Evolutionary conservation across 2,888 invertebrate genomes (phyloP), one percentile per base, ranked within the genome.

Genomic region (Dryococelus australis): DNA sequence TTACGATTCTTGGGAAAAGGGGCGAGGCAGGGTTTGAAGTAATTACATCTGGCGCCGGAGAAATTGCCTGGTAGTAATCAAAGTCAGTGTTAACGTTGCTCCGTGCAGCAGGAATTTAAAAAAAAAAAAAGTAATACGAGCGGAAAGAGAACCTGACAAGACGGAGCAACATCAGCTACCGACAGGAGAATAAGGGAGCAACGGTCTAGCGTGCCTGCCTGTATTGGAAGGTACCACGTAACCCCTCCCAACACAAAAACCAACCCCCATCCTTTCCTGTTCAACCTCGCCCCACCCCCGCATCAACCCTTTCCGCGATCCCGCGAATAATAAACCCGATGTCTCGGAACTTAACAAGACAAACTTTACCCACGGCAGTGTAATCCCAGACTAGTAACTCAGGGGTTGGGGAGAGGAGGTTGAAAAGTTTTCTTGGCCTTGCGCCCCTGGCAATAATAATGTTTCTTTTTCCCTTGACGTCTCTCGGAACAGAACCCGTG

Each of bases 381-480:
- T 65, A 65, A 65, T 65, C n/a, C 65, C 65, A 65, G 65, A 65
- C 65, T n/a, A n/a, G 65, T n/a, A 47, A 20, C 65, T 65, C 24
- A n/a, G 65, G 65, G n/a, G 20, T n/a, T 8, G 65, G 16, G 65
- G 6, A 8, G 16, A 47, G 16, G 47, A 47, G 47, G 47, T 47
- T 47, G 16, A 47, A 47, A 65, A 65, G 65, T 65, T 65, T 65
- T 65, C 65, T 24, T 65, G 65, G 65, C 65, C n/a, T 16, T 2
- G 65, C 20, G 65, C 65, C 65, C 24, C 65, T 20, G 24, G 65
- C 65, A 65, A 65, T 65, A 65, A 65, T 65, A 65, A 65, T 65
- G 65, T 65, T 65, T 65, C 65, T n/a, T 65, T 65, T 65, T 65
- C 65, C 65, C 65, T 47, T 65, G 65, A 65, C 65, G 65, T 65